phyloP scores from a whole-genome alignment of 2,113 vertebrate species.

The Natator depressus region DNA sequence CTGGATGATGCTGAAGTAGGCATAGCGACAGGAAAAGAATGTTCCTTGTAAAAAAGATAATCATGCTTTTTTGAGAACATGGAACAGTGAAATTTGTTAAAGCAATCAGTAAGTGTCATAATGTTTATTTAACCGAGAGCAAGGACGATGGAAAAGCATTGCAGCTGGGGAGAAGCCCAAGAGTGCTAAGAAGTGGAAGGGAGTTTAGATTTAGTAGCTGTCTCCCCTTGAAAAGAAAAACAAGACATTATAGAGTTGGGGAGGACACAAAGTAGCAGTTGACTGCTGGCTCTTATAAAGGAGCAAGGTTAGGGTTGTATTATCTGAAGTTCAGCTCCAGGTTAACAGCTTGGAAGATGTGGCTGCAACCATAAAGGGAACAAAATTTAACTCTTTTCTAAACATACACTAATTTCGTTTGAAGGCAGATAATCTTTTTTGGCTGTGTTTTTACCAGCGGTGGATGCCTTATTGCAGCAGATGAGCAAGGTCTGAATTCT shows the following conservation, averaged over 20 bases:
- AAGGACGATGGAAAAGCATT: constrained; percentile 61
- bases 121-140: constrained; percentile 76
- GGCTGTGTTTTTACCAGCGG: constrained; percentile 28
- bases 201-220: constrained; percentile 70
- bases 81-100: constrained; percentile 67
- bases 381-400: constrained; percentile 74
- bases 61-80: constrained; percentile 33
- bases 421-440: constrained; percentile 65
- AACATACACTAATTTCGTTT: constrained; percentile 72
- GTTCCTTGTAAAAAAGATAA: constrained; percentile 71
- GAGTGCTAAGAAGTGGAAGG: constrained; percentile 51
- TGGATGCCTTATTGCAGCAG: constrained; percentile 48
- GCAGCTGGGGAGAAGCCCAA: constrained; percentile 71
- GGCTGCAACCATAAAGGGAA: constrained; percentile 66
- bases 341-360: constrained; percentile 76
- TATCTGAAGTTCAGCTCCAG: constrained; percentile 75
- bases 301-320: constrained; percentile 48
- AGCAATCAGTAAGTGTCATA: constrained; percentile 72
- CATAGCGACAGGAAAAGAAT: constrained; percentile 65
- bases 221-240: constrained; percentile 60
- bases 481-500: constrained; percentile 57
- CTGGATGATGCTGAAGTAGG: constrained; percentile 56
- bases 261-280: constrained; percentile 60
- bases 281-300: constrained; percentile 37
- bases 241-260: constrained; percentile 48